Conservation (phyloP, 2,888 invertebrate genomes). For the Agrochola circellaris region DNA sequence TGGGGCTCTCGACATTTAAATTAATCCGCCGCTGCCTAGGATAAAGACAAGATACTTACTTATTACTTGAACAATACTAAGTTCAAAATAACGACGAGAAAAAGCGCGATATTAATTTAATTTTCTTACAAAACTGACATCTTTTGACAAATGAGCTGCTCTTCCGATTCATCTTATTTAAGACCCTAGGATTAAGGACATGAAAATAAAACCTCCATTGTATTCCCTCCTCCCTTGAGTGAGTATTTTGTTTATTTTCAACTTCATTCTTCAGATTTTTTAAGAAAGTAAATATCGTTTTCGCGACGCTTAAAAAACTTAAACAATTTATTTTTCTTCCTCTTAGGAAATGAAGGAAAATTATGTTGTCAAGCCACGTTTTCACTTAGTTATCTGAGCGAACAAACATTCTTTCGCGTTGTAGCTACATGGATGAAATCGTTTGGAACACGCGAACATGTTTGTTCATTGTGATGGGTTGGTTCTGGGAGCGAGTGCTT, state of each 20-base stretch:
- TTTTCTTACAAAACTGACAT: constrained; percentile 11
- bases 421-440: neutral
- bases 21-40: too few species aligned
- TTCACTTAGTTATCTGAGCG: constrained; percentile 38
- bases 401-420: constrained; percentile 14
- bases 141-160: constrained; percentile 24
- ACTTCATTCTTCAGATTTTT: constrained; percentile 13
- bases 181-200: neutral
- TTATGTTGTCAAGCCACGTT: constrained; percentile 38
- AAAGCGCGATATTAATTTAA: neutral
- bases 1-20: too few species aligned
- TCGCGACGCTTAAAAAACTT: constrained; percentile 11
- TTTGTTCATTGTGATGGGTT: neutral
- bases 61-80: neutral
- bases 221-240: neutral
- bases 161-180: constrained; percentile 8
- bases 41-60: too few species aligned
- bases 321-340: constrained; percentile 52
- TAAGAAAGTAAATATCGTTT: constrained; percentile 27
- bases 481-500: neutral
- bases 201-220: constrained; percentile 25
- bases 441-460: neutral
- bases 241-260: constrained; percentile 24
- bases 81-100: neutral
- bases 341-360: constrained; percentile 42